Conservation (phyloP, 1,140 invertebrate genomes). For the Cephus cinctus region DNA sequence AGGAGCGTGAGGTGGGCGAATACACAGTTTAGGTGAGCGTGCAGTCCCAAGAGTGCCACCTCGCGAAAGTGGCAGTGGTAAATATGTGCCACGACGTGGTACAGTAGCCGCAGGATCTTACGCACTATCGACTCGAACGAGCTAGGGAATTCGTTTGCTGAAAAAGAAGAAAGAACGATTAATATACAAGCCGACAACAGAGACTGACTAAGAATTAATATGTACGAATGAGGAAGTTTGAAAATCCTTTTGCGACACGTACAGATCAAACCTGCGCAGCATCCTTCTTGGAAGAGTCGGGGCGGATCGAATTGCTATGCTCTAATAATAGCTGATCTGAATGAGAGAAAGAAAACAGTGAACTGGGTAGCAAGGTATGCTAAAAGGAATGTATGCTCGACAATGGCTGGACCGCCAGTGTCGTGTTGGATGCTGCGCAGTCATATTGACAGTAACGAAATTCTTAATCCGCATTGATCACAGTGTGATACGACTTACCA, state of each 20-base stretch:
- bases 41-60: slow-evolving; percentile 86
- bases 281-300: too few relatives aligned
- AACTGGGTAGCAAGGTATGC: not conserved
- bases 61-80: slow-evolving; percentile 98
- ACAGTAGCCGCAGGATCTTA: slow-evolving; percentile 93
- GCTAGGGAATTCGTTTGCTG: slow-evolving; percentile 92
- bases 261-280: too few relatives aligned
- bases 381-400: not conserved
- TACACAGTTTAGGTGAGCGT: slow-evolving; percentile 93
- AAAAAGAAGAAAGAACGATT: slow-evolving; percentile 49
- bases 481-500: slow-evolving; percentile 67
- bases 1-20: slow-evolving; percentile 93
- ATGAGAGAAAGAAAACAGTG: not conserved
- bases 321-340: too few relatives aligned
- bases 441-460: not conserved
- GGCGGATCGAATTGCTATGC: too few relatives aligned
- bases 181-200: too few relatives aligned
- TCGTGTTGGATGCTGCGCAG: not conserved
- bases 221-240: too few relatives aligned
- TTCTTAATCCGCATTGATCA: not conserved
- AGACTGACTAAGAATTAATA: too few relatives aligned
- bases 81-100: slow-evolving; percentile 96
- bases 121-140: slow-evolving; percentile 93
- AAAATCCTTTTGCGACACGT: too few relatives aligned
- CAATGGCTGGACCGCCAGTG: not conserved